Conservation (phyloP, 1,140 invertebrate genomes). For the Rhagoletis zephyria region DNA sequence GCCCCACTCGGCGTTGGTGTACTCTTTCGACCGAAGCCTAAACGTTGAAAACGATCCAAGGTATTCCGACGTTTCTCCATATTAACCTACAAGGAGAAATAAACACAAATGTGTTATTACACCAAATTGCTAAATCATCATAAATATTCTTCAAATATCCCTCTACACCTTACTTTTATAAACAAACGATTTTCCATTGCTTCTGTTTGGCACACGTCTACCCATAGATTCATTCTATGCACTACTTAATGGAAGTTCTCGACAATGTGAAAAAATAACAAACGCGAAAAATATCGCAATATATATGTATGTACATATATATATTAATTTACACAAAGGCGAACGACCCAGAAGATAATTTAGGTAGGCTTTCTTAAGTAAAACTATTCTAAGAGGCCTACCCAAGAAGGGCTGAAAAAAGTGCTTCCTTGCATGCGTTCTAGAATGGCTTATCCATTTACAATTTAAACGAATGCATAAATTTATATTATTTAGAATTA, state of each 20-base stretch:
- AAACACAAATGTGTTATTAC: constrained; percentile 54
- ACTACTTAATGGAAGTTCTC: neutral
- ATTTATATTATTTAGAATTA: no score
- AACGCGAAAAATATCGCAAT: constrained; percentile 8
- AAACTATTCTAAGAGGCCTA: no score
- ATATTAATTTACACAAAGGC: neutral
- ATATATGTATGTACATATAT: neutral
- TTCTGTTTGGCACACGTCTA: neutral
- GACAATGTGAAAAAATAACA: neutral
- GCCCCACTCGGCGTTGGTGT: constrained; percentile 60
- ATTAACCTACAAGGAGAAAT: constrained; percentile 58
- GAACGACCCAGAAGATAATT: neutral
- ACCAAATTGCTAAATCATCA: neutral
- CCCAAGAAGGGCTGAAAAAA: no score
- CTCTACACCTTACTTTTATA: neutral
- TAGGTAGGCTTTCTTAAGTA: no score
- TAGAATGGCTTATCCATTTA: no score
- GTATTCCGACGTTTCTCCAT: constrained; percentile 76
- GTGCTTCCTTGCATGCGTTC: no score
- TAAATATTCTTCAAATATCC: neutral
- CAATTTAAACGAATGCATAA: no score
- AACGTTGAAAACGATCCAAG: constrained; percentile 84
- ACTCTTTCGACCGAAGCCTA: constrained; percentile 80
- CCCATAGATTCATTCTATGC: neutral
- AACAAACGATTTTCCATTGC: neutral